Conservation (phyloP, 2,888 invertebrate genomes). For the Morpho achilles region DNA sequence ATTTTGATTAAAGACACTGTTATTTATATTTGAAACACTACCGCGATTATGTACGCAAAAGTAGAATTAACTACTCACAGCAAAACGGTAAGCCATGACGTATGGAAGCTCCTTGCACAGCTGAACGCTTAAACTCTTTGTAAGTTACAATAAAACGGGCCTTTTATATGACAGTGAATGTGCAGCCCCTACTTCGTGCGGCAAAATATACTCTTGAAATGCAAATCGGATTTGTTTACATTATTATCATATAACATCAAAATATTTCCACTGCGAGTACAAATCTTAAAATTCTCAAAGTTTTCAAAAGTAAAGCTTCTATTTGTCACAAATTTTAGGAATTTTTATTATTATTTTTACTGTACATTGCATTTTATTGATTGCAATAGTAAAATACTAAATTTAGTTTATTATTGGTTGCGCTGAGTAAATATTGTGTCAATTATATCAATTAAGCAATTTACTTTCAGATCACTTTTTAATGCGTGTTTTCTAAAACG, state of each 20-base stretch:
- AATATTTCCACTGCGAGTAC: too few relatives aligned
- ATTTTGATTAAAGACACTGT: background rate
- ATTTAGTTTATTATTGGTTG: too few relatives aligned
- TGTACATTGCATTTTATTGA: too few relatives aligned
- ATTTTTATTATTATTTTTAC: too few relatives aligned
- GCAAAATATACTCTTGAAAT: conserved; percentile 21
- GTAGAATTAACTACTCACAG: conserved; percentile 52
- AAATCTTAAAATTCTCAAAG: too few relatives aligned
- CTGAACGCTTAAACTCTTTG: conserved; percentile 38
- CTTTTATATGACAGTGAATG: conserved; percentile 71
- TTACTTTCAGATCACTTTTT: too few relatives aligned
- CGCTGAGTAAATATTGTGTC: too few relatives aligned
- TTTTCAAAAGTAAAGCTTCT: too few relatives aligned
- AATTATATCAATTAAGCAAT: too few relatives aligned
- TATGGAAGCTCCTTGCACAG: conserved; percentile 39
- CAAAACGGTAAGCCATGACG: conserved; percentile 62
- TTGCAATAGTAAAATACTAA: too few relatives aligned
- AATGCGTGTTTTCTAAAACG: too few relatives aligned
- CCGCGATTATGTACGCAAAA: background rate
- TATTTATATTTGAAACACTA: background rate
- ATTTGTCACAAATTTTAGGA: too few relatives aligned
- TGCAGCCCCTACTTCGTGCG: conserved; percentile 54
- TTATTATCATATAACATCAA: conserved; percentile 6
- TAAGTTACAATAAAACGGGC: conserved; percentile 39
- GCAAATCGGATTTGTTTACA: conserved; percentile 18